Evolutionary conservation across 1,140 invertebrate genomes (phyloP), one percentile per base, ranked within the genome.

Genomic region (Drosophila arawakana): DNA sequence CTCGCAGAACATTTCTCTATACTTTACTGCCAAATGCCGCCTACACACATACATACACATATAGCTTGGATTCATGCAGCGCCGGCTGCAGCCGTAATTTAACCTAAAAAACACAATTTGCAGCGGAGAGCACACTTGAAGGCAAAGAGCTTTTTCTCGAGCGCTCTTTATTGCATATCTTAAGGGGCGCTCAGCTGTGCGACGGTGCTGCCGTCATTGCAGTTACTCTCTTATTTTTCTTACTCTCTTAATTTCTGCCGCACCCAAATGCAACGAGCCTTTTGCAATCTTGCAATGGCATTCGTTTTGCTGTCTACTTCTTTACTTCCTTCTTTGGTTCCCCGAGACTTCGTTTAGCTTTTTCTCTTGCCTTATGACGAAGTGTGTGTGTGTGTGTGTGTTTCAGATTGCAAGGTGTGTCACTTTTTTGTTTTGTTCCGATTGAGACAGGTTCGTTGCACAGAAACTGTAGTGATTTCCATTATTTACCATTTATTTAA

Each of bases 361-460:
- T 44, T 10, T 37, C 39, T 72, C 54, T 34, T 55, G 43, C 57
- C 35, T 41, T 50, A 30, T 43, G 43, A 39, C 49, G 49, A 47
- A 10, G 34, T 13, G 50, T 54, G 49, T 72, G 8, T 50, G n/a
- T n/a, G 13, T 58, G 39, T 50, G 52, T 59, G 35, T n/a, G 15
- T 18, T 30, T 30, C 4, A 30, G 6, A 30, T 2, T 72, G 55
- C 74, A 88, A 88, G 83, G 83, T 88, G 83, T 88, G 83, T 88
- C 83, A 88, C 83, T 88, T 88, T 88, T 88, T 88, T 88, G 83
- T 88, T 88, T 88, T 88, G 83, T 88, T 88, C 84, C 69, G 7
- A 13, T 47, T 21, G 46, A n/a, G 7, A 47, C 7, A 8, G 2
- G 13, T 47, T 7, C 2, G 15, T 21, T 46, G 15, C 2, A 30